Evolutionary conservation across 2,888 invertebrate genomes (phyloP).

Genomic region (Yponomeuta plumbellus): DNA sequence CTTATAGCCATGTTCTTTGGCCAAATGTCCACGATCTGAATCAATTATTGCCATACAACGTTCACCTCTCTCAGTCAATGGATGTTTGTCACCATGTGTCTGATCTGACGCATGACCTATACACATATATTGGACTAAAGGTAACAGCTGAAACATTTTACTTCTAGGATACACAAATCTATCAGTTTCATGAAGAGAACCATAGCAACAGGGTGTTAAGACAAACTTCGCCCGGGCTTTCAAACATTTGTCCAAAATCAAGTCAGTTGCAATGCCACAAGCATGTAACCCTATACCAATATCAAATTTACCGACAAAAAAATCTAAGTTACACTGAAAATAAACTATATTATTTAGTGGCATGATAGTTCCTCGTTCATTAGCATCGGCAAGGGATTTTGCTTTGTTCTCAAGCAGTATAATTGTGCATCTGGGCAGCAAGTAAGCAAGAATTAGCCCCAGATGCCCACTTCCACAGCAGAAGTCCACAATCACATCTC

Average conservation of each 20-base stretch:
- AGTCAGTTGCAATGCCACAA: constrained; percentile 95
- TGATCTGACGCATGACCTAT: constrained; percentile 95
- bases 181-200: constrained; percentile 88
- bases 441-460: constrained; percentile 88
- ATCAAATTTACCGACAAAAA: constrained; percentile 87
- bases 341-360: constrained; percentile 84
- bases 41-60: constrained; percentile 93
- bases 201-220: constrained; percentile 96
- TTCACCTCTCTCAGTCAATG: constrained; percentile 84
- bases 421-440: constrained; percentile 86
- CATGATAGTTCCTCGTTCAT: constrained; percentile 80
- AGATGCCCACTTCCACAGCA: constrained; percentile 96
- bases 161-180: constrained; percentile 90
- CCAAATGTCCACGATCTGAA: constrained; percentile 86
- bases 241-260: constrained; percentile 91
- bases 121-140: constrained; percentile 82
- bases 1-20: constrained; percentile 84
- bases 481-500: constrained; percentile 91
- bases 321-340: constrained; percentile 93
- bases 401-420: constrained; percentile 95
- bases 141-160: constrained; percentile 64
- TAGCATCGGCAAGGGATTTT: constrained; percentile 86
- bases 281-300: constrained; percentile 94
- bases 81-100: constrained; percentile 83
- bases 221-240: constrained; percentile 87